These are phyloP conservation scores for Psittacula derbiana DNA, from an alignment of 2,797 vertebrate species.

Conservation along the genomic window DNA sequence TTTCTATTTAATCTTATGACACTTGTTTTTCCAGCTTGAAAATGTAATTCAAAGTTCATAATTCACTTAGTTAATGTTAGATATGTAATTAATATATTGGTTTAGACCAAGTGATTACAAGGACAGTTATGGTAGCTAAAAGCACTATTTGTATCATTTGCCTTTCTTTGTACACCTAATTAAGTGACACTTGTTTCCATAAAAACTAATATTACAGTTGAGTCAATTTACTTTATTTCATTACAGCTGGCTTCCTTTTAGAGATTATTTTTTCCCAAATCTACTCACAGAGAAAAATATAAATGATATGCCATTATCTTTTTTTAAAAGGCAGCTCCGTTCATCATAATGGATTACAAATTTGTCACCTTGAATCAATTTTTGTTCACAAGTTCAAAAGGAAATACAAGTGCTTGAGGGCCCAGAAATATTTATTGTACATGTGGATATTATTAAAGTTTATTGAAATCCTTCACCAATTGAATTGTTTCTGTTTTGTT, in stretches of 20 bases:
- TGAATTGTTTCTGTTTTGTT: slow-evolving; percentile 62
- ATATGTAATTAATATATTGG: slow-evolving; percentile 74
- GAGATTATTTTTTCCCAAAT: slow-evolving; percentile 63
- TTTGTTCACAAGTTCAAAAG: slow-evolving; percentile 95
- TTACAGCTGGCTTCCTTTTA: slow-evolving; percentile 52
- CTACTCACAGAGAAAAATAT: slow-evolving; percentile 72
- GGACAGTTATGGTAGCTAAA: slow-evolving; percentile 28
- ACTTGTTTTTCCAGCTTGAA: slow-evolving; percentile 64
- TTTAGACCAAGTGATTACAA: slow-evolving; percentile 72
- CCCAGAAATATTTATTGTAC: slow-evolving; percentile 85
- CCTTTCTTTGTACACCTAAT: slow-evolving; percentile 63
- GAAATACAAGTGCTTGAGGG: slow-evolving; percentile 81
- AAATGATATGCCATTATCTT: slow-evolving; percentile 83
- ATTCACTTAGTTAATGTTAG: slow-evolving; percentile 81
- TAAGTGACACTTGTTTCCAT: slow-evolving; percentile 70
- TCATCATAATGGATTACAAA: slow-evolving; percentile 94
- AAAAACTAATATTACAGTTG: slow-evolving; percentile 72
- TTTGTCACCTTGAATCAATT: slow-evolving; percentile 99
- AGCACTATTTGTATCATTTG: slow-evolving; percentile 52
- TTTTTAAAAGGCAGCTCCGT: slow-evolving; percentile 81
- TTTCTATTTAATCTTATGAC: slow-evolving; percentile 73
- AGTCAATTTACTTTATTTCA: slow-evolving; percentile 66
- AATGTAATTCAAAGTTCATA: slow-evolving; percentile 78
- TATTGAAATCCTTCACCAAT: slow-evolving; percentile 67
- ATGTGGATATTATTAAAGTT: slow-evolving; percentile 84